Evolutionary conservation across 2,797 vertebrate species (phyloP).

Genomic region (Crenuchus spilurus): DNA sequence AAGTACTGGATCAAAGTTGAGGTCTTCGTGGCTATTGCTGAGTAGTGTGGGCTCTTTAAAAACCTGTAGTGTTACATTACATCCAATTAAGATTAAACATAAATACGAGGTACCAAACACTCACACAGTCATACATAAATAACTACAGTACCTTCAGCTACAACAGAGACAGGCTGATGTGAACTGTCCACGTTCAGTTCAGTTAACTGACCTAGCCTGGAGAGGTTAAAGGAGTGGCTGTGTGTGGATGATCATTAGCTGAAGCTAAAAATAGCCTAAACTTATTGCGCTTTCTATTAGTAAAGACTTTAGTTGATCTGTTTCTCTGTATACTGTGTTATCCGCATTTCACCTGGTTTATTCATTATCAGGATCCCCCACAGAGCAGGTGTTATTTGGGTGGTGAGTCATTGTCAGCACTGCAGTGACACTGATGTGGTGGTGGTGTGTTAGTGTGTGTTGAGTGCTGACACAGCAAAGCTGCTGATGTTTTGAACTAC

Average conservation of each 20-base stretch:
- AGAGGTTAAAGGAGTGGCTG: not conserved
- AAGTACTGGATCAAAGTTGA: conserved; percentile 8
- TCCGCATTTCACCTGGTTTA: too few relatives aligned
- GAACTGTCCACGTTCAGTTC: not conserved
- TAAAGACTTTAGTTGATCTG: too few relatives aligned
- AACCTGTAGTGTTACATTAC: conserved; percentile 24
- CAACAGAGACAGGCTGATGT: not conserved
- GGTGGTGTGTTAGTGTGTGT: too few relatives aligned
- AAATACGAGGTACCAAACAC: conserved; percentile 26
- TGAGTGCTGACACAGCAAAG: too few relatives aligned
- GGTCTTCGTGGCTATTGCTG: conserved; percentile 9
- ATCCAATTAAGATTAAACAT: conserved; percentile 18
- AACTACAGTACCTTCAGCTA: conserved; percentile 2
- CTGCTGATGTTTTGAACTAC: too few relatives aligned
- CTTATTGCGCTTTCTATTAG: too few relatives aligned
- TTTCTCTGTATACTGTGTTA: too few relatives aligned
- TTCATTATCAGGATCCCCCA: too few relatives aligned
- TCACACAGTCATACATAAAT: conserved; percentile 23
- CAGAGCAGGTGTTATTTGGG: too few relatives aligned
- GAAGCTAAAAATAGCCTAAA: not conserved
- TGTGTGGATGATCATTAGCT: too few relatives aligned
- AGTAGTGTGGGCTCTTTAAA: conserved; percentile 1
- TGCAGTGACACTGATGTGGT: too few relatives aligned
- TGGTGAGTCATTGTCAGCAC: too few relatives aligned
- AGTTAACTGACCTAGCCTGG: not conserved